phyloP scores from a whole-genome alignment of 2,888 invertebrate species.

The Pterobdella sp. region DNA sequence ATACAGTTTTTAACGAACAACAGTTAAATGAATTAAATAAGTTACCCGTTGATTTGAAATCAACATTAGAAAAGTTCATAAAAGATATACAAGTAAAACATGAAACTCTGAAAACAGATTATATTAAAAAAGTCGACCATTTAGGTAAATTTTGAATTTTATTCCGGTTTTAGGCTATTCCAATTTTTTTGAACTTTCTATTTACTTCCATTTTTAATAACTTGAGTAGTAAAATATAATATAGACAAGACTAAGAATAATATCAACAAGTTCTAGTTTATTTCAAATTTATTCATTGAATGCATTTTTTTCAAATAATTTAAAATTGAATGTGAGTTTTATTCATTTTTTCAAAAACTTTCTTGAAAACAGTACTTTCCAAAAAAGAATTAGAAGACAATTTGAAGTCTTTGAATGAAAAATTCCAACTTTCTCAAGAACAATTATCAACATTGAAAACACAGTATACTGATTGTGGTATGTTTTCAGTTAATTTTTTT shows the following conservation, averaged over 20 bases:
- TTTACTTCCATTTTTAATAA: too few species aligned
- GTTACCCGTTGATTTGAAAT: conserved; percentile 5
- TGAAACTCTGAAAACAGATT: conserved; percentile 13
- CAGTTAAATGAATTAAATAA: conserved; percentile 16
- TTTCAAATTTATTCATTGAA: too few species aligned
- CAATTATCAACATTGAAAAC: not conserved
- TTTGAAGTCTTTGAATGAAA: not conserved
- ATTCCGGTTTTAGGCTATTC: not conserved
- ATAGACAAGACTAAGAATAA: too few species aligned
- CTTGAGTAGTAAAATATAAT: too few species aligned
- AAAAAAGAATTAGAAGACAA: conserved; percentile 1
- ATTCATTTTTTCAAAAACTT: too few species aligned
- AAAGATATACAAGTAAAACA: conserved; percentile 21
- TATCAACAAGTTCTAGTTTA: too few species aligned
- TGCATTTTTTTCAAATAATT: too few species aligned
- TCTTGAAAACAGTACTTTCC: not conserved
- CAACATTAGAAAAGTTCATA: conserved; percentile 18
- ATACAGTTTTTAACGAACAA: conserved; percentile 18
- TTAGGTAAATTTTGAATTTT: not conserved
- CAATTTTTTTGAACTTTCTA: not conserved
- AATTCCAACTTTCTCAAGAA: not conserved
- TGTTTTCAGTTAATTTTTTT: not conserved
- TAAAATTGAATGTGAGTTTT: too few species aligned
- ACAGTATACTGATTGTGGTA: conserved; percentile 1
- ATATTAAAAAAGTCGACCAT: not conserved